A percentile compares a stretch with the other conserved stretches of the same genome.
Conservation (phyloP, 2,888 invertebrate genomes). For the Polia nebulosa region DNA sequence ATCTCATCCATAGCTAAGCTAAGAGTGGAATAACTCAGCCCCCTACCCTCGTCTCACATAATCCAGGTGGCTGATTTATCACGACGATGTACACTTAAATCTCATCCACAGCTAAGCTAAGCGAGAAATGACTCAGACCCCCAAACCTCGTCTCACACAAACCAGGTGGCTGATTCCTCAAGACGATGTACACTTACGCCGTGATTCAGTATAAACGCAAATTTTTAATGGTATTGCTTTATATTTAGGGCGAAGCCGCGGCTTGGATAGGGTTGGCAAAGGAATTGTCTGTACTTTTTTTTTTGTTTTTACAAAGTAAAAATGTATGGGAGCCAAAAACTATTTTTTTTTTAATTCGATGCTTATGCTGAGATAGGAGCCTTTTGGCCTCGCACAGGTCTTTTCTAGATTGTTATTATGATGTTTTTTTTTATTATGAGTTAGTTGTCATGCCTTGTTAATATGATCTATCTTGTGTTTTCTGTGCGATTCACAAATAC, state of each 20-base stretch:
- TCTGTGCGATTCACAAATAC: too few species aligned
- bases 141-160: neutral
- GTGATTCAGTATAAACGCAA: conserved; percentile 57
- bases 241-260: conserved; percentile 38
- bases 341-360: too few species aligned
- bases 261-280: conserved; percentile 32
- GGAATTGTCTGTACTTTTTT: neutral
- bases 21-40: neutral
- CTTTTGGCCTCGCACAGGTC: too few species aligned
- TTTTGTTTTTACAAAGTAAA: neutral
- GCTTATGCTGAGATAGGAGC: too few species aligned
- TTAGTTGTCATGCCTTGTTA: too few species aligned
- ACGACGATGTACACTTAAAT: too few species aligned
- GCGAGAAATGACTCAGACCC: conserved; percentile 20
- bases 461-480: too few species aligned
- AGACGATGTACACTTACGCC: conserved; percentile 39
- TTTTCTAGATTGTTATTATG: too few species aligned
- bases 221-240: conserved; percentile 59
- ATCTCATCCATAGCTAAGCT: neutral
- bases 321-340: too few species aligned
- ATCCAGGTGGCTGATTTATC: conserved; percentile 30
- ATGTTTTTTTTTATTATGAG: too few species aligned
- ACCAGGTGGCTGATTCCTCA: conserved; percentile 24
- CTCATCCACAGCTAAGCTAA: conserved; percentile 24
- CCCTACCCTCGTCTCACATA: neutral